phyloP scores from a whole-genome alignment of 2,888 invertebrate species.

The Drosophila percnosoma region DNA sequence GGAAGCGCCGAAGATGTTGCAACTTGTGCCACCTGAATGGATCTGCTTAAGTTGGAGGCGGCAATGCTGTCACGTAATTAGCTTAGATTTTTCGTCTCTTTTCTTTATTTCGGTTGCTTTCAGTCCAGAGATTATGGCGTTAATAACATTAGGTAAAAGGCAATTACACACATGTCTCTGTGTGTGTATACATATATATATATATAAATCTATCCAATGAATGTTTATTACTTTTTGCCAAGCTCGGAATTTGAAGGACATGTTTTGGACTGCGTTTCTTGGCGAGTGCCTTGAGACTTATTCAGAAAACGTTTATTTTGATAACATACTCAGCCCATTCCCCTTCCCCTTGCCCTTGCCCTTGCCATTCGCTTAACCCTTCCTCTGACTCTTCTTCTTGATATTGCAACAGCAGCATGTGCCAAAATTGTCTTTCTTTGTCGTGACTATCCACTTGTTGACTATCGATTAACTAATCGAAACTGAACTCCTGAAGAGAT shows the following conservation, averaged over 20 bases:
- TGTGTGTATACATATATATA: too few relatives aligned
- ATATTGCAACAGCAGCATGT: too few relatives aligned
- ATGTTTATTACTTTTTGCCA: background rate
- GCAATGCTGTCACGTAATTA: constrained; percentile 70
- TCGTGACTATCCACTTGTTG: too few relatives aligned
- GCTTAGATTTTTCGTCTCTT: constrained; percentile 64
- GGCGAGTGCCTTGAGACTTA: background rate
- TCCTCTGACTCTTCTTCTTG: background rate
- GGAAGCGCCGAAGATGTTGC: constrained; percentile 43
- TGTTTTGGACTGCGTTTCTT: constrained; percentile 1
- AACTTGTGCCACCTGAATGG: background rate
- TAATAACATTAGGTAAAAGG: constrained; percentile 73
- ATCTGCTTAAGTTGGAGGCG: background rate
- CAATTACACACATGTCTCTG: constrained; percentile 33
- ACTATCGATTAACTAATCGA: too few relatives aligned
- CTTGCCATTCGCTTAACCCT: too few relatives aligned
- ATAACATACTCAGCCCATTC: constrained; percentile 30
- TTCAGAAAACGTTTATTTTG: constrained; percentile 11
- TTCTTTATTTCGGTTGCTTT: constrained; percentile 3
- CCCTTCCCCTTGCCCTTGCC: background rate
- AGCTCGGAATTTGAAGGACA: constrained; percentile 22
- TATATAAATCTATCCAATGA: background rate
- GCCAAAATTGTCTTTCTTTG: too few relatives aligned
- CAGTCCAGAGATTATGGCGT: constrained; percentile 60
- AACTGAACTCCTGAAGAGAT: too few relatives aligned